Base-by-base conservation (phyloP, 2,888 invertebrate species). In the Drosophila pegasa region DNA sequence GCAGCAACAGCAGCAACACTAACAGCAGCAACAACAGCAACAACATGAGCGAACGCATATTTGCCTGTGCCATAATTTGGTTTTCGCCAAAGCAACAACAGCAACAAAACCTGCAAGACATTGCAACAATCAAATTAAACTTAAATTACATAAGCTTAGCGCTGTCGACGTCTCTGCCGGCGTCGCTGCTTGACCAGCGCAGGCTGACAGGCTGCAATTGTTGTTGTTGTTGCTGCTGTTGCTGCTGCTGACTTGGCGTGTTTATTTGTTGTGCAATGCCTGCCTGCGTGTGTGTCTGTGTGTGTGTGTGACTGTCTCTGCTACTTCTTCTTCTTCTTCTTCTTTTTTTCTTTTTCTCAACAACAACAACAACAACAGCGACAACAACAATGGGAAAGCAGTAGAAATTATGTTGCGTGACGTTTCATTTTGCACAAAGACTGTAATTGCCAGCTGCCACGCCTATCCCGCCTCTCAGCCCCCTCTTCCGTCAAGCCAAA, bases 361-460 rank as follows among this genome's bases (percentile, higher is more conserved):
- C 68, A 69, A 43, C 55, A 72, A 29, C 67, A 61, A n/a, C n/a
- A n/a, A n/a, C 51, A 61, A 9, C 56, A 67, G 31, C 41, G 48
- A 2, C 71, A 67, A 29, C 57, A 56, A 62, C 64, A 64, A 68
- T 68, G 84, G 87, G 89, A 89, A 86, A 84, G 88, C 80, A 59
- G 68, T 89, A 89, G 89, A 89, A 89, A 84, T 89, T 89, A 89
- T 89, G 88, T 84, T 86, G 84, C 84, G 89, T 84, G 89, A 84
- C 84, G 87, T 85, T 89, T 85, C 83, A 89, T 87, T 84, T 84
- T 86, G 83, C 83, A 89, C 89, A 88, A 67, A 89, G 71, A 66
- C 83, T 87, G 89, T 84, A 84, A 84, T 89, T 84, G 83, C 78
- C 52, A 52, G 50, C 74, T 66, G 57, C n/a, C 31, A 10, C 27